A percentile compares a stretch with the other conserved stretches of the same genome.
Conservation (phyloP, 2,113 vertebrate species). For the Pachycephala philippinensis region DNA sequence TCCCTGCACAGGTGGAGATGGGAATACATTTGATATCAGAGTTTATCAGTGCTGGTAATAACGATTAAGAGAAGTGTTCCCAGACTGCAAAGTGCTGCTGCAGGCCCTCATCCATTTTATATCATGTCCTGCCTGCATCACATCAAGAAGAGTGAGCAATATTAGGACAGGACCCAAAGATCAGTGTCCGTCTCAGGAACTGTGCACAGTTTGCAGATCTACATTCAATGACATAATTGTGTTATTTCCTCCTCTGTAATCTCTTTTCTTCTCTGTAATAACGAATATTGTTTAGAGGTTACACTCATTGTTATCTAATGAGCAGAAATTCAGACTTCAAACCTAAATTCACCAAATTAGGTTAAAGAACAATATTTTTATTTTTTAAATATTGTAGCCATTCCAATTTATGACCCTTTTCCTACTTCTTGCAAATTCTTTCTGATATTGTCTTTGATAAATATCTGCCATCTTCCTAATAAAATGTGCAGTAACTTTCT, state of each 20-base stretch:
- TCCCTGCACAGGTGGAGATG: neutral
- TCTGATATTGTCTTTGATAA: neutral
- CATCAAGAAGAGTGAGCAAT: neutral
- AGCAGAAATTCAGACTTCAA: neutral
- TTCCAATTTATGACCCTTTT: neutral
- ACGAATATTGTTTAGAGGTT: neutral
- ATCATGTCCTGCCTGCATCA: neutral
- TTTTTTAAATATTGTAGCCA: neutral
- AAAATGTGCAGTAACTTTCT: neutral
- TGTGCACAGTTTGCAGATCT: neutral
- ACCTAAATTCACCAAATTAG: neutral
- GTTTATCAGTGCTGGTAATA: neutral
- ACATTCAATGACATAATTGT: neutral
- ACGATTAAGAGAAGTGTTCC: neutral
- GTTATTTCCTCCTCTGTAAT: neutral
- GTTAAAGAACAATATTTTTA: neutral
- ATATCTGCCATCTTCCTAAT: neutral
- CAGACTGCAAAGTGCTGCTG: neutral
- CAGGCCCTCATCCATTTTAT: neutral
- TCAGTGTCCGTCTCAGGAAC: neutral
- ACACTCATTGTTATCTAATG: neutral
- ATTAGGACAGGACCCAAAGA: accelerated
- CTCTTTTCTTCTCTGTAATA: neutral
- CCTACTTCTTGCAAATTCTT: neutral
- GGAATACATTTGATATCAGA: neutral